Base-by-base conservation (phyloP, 2,113 vertebrate species). In the Dasyurus viverrinus region DNA sequence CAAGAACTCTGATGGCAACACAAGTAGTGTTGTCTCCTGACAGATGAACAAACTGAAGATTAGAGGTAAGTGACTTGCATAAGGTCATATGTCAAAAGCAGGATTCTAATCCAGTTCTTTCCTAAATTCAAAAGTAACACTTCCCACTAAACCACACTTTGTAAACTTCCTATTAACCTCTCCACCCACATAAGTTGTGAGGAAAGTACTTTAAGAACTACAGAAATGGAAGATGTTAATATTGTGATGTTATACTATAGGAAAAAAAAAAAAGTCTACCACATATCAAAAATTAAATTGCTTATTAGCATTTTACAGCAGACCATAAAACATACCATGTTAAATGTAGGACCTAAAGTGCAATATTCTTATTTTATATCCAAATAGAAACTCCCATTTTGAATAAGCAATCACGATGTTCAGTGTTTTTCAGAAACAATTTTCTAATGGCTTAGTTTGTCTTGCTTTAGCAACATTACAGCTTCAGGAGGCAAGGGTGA, bases 381-480 rank as follows among this genome's bases (percentile, higher is more conserved):
- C 27, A 68, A 68, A 68, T 36, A 68, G 57, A 36, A 68, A 68
- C 30, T 36, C 27, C 57, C 27, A 68, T 68, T 68, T 14, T 68
- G 30, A 68, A 68, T 3, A 68, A 36, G 30, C 27, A 14, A 68
- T 68, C 57, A 36, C 7, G 2, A 68, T 36, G 57, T 68, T 68
- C 11, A 36, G 3, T 68, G n/a, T 68, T 27, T 68, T 30, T 68
- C 27, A 68, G 57, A n/a, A n/a, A n/a, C n/a, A n/a, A n/a, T n/a
- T 92, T 92, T 60, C 90, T 68, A 95, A 92, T 92, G 91, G 91
- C 55, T 95, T 84, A 89, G 36, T 93, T 96, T 9, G 30, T 95
- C 54, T 94, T 52, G 23, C 91, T 95, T 94, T 54, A 57, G 90
- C 91, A 97, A 92, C 91, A 96, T 55, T 94, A 94, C 26, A 54